Evolutionary conservation across 2,113 vertebrate species (phyloP), one percentile per base, ranked within the genome.

Genomic region (Pluvianellus socialis): DNA sequence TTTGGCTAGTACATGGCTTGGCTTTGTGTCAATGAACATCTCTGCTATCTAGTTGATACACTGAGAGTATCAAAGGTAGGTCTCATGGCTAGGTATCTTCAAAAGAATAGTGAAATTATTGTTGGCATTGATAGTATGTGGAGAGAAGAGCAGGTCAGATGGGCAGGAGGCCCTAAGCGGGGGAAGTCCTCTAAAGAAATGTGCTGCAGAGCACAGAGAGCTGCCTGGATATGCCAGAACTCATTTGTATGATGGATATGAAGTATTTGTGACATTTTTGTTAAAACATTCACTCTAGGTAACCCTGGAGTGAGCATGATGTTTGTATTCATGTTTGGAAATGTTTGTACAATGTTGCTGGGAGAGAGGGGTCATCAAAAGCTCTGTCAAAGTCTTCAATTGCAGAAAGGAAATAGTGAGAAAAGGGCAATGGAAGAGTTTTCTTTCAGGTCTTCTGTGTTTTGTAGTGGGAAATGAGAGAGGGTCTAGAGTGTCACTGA

Each of bases 191-290:
- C 88, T 70, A 72, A 79, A 90, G 30, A 82, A 92, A 73, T 16
- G 33, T 83, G 53, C 75, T 83, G 63, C 58, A 80, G 71, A 92
- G 62, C 62, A 80, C 6, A 24, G 53, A 76, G 30, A 61, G 45
- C 27, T 94, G 79, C 82, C 58, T 94, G 88, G 79, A 65, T 90
- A 53, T 86, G 92, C 67, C 94, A 93, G 82, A 68, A 14, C 24
- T 70, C 44, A 28, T 95, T 96, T 87, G 47, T 82, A 44, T 82
- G 90, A 93, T 73, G 70, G 87, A 87, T 91, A 85, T 82, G 65
- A 92, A 94, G 62, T 27, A 90, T 82, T 85, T 75, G 61, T 75
- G 92, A 90, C 80, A 90, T 79, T 87, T 95, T 61, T 94, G 90
- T 93, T 96, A 94, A 94, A 96, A 72, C 58, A 75, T 61, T 61